Percentiles rank a stretch among this genome's conserved stretches.
Evolutionary conservation across 2,113 vertebrate genomes (phyloP).

Genomic region (Leuciscus idus): DNA sequence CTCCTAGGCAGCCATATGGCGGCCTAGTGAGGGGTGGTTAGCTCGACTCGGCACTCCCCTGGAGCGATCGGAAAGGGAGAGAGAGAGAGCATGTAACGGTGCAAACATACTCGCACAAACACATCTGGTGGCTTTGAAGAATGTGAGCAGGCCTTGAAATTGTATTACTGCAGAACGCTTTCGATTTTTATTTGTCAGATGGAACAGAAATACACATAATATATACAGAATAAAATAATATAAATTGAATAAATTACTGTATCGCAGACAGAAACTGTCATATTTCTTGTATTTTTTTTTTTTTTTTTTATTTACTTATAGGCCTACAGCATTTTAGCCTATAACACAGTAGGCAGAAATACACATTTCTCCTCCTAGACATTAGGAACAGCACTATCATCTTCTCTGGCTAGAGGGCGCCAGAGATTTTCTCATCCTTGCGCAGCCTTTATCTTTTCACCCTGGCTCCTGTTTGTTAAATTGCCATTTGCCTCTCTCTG

Average conservation of each 20-base stretch:
- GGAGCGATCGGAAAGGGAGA: slow-evolving; percentile 19
- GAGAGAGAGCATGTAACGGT: slow-evolving; percentile 20
- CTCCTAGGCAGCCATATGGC: slow-evolving; percentile 59
- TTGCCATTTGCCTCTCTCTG: background rate
- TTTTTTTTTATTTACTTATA: background rate
- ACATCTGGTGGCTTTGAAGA: slow-evolving; percentile 43
- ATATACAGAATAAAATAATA: background rate
- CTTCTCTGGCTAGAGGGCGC: slow-evolving; percentile 55
- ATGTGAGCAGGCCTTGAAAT: slow-evolving; percentile 17
- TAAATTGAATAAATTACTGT: background rate
- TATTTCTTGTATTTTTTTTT: background rate
- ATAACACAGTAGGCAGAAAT: background rate
- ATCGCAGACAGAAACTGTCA: background rate
- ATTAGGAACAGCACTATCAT: background rate
- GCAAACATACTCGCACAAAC: slow-evolving; percentile 45
- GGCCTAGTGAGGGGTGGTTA: slow-evolving; percentile 48
- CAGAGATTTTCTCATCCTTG: slow-evolving; percentile 41
- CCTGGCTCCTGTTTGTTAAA: background rate
- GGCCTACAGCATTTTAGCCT: background rate
- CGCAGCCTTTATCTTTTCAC: background rate
- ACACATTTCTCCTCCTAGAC: background rate
- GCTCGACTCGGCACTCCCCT: slow-evolving; percentile 26
- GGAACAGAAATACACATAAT: background rate
- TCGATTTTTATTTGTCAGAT: background rate
- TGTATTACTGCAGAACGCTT: background rate